phyloP scores from a whole-genome alignment of 2,113 vertebrate species.

The Dicentrarchus labrax region DNA sequence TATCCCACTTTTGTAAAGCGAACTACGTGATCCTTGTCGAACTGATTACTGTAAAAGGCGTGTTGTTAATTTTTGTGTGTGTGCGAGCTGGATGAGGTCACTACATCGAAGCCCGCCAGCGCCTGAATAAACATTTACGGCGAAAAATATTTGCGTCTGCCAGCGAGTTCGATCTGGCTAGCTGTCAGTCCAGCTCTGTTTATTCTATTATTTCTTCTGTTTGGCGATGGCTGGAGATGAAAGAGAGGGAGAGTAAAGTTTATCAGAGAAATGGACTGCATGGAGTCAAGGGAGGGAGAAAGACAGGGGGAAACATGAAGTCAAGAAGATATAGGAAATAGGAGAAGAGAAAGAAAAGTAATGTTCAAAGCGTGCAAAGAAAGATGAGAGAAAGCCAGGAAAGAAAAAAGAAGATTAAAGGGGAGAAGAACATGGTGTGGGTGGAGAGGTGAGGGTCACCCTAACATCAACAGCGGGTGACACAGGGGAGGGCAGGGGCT shows the following conservation, averaged over 20 bases:
- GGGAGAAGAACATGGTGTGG: background rate
- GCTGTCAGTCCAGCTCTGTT: constrained; percentile 58
- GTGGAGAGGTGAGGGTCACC: constrained; percentile 58
- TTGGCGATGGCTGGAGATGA: constrained; percentile 58
- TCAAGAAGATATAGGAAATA: background rate
- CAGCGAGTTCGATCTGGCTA: constrained; percentile 53
- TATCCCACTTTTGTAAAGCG: constrained; percentile 18
- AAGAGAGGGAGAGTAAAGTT: constrained; percentile 59
- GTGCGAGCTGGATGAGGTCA: constrained; percentile 56
- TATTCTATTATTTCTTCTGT: constrained; percentile 59
- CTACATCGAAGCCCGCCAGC: constrained; percentile 31
- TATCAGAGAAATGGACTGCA: constrained; percentile 37
- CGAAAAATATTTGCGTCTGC: constrained; percentile 69
- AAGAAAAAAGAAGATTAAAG: background rate
- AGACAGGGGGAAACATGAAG: background rate
- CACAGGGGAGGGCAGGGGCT: constrained; percentile 48
- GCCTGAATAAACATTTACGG: constrained; percentile 74
- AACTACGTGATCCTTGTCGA: constrained; percentile 1
- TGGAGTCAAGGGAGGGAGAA: background rate
- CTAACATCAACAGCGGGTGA: constrained; percentile 49
- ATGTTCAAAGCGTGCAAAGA: background rate
- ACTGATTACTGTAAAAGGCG: constrained; percentile 34
- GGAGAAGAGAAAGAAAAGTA: background rate
- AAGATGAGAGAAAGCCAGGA: background rate
- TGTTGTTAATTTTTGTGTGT: constrained; percentile 19